Conservation (phyloP, 2,888 invertebrate genomes). For the Ophraella communa region DNA sequence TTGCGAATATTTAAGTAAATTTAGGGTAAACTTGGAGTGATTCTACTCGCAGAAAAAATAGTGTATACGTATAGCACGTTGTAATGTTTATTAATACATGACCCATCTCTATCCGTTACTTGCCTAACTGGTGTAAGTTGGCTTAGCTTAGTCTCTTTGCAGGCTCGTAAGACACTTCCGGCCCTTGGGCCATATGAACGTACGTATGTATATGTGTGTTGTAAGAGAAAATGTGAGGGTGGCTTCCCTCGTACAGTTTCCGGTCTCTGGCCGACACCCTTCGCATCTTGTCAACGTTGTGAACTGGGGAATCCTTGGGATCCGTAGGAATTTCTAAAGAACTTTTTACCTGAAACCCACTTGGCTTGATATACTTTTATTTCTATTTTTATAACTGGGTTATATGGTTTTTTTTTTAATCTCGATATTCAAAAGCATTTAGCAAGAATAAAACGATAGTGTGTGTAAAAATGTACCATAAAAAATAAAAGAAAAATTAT, state of each 20-base stretch:
- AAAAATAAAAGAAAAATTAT: no score
- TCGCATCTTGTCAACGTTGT: constrained; percentile 22
- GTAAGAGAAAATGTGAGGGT: constrained; percentile 56
- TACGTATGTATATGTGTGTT: neutral
- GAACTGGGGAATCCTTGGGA: constrained; percentile 15
- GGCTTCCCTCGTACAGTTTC: constrained; percentile 54
- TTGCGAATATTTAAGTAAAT: no score
- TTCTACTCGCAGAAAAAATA: no score
- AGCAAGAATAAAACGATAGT: neutral
- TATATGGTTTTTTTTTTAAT: neutral
- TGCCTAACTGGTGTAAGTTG: neutral
- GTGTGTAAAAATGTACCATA: neutral
- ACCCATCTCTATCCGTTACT: neutral
- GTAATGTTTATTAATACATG: no score
- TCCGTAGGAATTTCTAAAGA: constrained; percentile 16
- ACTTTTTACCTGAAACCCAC: constrained; percentile 20
- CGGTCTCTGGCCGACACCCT: constrained; percentile 49
- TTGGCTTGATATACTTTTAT: constrained; percentile 6
- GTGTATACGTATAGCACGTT: no score
- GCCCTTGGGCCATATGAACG: constrained; percentile 35
- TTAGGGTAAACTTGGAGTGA: no score
- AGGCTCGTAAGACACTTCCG: constrained; percentile 55
- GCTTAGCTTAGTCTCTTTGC: constrained; percentile 49
- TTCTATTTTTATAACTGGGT: constrained; percentile 10
- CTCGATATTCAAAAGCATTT: neutral